These are phyloP conservation scores for Drosophila buzzatii DNA, from an alignment of 2,888 invertebrate species.

Conservation along the genomic window DNA sequence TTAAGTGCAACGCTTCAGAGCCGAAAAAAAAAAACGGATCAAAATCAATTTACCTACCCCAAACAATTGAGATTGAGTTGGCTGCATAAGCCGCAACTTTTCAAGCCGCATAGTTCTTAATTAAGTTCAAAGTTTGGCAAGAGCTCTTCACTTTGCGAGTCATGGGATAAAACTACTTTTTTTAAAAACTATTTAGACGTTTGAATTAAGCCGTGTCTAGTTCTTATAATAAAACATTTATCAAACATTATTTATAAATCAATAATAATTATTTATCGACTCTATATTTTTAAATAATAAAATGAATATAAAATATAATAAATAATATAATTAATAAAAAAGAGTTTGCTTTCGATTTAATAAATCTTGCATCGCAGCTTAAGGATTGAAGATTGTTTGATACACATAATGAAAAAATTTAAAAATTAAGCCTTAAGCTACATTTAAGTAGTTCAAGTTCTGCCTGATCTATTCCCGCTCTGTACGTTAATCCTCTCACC, in stretches of 20 bases:
- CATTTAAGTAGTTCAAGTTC: background rate
- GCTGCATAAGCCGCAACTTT: slow-evolving; percentile 56
- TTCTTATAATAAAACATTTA: background rate
- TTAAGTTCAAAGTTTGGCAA: slow-evolving; percentile 49
- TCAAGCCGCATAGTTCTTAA: slow-evolving; percentile 51
- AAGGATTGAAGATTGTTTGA: no score
- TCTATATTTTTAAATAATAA: no score
- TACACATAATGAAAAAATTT: no score
- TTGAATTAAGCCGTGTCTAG: background rate
- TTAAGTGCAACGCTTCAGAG: slow-evolving; percentile 54
- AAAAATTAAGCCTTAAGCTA: no score
- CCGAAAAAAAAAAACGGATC: slow-evolving; percentile 27
- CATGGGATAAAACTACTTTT: slow-evolving; percentile 3
- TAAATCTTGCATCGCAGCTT: no score
- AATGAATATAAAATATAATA: no score
- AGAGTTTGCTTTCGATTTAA: no score
- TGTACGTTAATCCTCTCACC: background rate
- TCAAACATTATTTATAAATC: background rate
- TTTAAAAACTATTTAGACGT: background rate
- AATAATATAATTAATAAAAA: no score
- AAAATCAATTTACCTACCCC: slow-evolving; percentile 63
- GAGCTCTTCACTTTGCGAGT: slow-evolving; percentile 21
- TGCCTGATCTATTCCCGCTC: background rate
- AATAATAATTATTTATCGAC: no score
- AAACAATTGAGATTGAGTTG: slow-evolving; percentile 58